Evolutionary conservation across 2,888 invertebrate species (phyloP).

Genomic region (Halictus quadricinctus): DNA sequence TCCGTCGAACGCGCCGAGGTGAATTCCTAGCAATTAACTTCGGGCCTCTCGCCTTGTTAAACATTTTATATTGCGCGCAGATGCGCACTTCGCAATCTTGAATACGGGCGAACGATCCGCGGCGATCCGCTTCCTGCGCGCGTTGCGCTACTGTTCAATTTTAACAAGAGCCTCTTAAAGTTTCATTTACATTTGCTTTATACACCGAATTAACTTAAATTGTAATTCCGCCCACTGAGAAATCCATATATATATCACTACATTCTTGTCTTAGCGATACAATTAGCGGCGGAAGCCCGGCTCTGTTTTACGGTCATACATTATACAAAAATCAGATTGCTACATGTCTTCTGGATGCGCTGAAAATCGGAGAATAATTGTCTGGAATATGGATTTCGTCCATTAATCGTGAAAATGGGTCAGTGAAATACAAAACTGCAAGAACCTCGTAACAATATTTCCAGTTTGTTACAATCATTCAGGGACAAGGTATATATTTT

Average conservation of each 20-base stretch:
- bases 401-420: background rate
- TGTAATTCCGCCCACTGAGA: background rate
- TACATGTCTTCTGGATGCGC: background rate
- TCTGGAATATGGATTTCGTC: background rate
- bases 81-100: background rate
- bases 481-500: background rate
- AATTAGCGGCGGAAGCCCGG: background rate
- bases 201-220: background rate
- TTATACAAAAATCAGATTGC: background rate
- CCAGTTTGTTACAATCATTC: background rate
- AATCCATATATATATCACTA: background rate
- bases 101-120: background rate
- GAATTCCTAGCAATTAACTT: slow-evolving; percentile 1
- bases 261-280: background rate
- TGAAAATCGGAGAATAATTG: background rate
- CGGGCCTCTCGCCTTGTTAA: slow-evolving; percentile 1
- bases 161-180: background rate
- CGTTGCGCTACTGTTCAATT: background rate
- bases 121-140: background rate
- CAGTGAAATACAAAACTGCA: background rate
- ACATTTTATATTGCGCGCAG: slow-evolving; percentile 1
- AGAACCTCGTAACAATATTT: too few species aligned
- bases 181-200: background rate
- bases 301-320: background rate
- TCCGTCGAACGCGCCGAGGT: background rate